These are phyloP conservation scores for Hyaena hyaena DNA, from an alignment of 2,113 vertebrate genomes.

Conservation along the genomic window DNA sequence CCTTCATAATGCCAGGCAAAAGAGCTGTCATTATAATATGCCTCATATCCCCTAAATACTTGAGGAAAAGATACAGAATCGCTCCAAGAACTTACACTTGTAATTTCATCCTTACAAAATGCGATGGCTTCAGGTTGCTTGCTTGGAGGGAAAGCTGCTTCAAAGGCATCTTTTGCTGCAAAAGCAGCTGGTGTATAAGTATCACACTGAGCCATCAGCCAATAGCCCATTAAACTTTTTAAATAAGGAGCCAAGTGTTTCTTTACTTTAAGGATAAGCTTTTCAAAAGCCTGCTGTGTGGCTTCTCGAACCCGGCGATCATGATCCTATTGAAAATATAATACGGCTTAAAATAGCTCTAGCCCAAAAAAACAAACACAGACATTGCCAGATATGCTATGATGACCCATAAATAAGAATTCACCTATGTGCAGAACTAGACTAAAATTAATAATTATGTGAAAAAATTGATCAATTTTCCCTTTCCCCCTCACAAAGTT, in stretches of 20 bases:
- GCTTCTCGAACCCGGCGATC: conserved; percentile 97
- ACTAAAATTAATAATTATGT: not conserved
- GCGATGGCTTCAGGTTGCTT: conserved; percentile 96
- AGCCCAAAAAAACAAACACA: conserved; percentile 7
- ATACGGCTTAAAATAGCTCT: conserved; percentile 8
- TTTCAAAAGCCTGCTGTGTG: conserved; percentile 96
- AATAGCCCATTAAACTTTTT: conserved; percentile 97
- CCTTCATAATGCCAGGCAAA: not conserved
- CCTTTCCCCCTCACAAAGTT: not conserved
- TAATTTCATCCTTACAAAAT: conserved; percentile 97
- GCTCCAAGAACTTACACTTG: conserved; percentile 89
- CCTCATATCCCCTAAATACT: not conserved
- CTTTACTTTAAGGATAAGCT: conserved; percentile 96
- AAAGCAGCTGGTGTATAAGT: conserved; percentile 95
- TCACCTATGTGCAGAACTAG: not conserved
- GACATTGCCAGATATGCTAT: not conserved
- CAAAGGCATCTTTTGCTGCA: conserved; percentile 93
- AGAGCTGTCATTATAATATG: not conserved
- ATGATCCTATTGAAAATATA: conserved; percentile 88
- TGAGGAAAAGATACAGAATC: not conserved
- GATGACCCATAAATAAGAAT: conserved; percentile 36
- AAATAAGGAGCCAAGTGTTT: conserved; percentile 96
- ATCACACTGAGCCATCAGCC: conserved; percentile 98
- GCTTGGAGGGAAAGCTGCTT: conserved; percentile 93
- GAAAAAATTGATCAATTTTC: not conserved